Base-by-base conservation (phyloP, 1,140 invertebrate species). In the Dryas iulia region DNA sequence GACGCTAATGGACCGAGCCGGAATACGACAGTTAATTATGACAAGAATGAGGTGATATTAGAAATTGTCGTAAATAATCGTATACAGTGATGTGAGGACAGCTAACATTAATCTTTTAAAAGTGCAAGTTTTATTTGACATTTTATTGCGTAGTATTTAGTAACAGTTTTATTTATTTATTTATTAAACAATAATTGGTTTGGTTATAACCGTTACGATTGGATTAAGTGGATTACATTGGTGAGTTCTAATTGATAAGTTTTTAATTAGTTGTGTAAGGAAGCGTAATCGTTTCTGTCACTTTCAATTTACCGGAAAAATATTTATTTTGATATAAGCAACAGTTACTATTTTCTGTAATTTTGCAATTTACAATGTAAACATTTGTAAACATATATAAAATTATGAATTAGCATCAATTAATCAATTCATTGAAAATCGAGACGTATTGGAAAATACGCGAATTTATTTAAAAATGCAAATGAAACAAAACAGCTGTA, bases 11-110 rank as follows among this genome's bases (percentile, higher is more conserved):
- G 76, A 59, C 69, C 73, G 67, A 76, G 52, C 76, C 72, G 71
- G 78, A 78, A 39, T 73, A 77, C 76, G 79, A 70, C 73, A 83
- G 77, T 78, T 78, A 77, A 86, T 74, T 78, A 87, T 84, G 81
- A 64, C 73, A 76, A 84, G 77, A 81, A 84, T 81, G 61, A 87
- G 86, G 82, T 90, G 87, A 90, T 84, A 83, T 72, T 74, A 69
- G 67, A 77, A 63, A 63, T 33, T 54, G 56, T 59, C 53, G 72
- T 74, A 58, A 54, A 47, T 56, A 59, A 56, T 35, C n/a, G 54
- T 39, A 60, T 39, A 71, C 59, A 73, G 73, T 73, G 69, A 74
- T 79, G 81, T 82, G 81, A 77, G 73, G 69, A 74, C 70, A 71
- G 39, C 47, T 56, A 74, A 70, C 61, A 59, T 59, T 66, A 60